phyloP scores from a whole-genome alignment of 2,888 invertebrate genomes.

The Lingula anatina region DNA sequence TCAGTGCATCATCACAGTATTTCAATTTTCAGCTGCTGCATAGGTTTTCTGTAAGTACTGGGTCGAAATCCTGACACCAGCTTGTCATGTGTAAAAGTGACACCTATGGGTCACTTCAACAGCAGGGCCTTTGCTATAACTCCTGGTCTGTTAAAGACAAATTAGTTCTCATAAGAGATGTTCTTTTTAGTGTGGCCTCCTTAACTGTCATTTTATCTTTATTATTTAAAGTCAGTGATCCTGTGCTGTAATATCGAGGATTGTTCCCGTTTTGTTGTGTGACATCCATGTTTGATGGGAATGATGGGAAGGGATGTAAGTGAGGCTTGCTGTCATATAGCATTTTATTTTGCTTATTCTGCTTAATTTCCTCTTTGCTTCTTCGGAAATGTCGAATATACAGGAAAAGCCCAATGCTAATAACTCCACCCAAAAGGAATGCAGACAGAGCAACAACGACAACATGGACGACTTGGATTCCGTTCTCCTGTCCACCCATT shows the following conservation, averaged over 20 bases:
- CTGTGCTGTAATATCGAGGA: constrained; percentile 9
- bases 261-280: constrained; percentile 6
- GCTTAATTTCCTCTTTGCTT: constrained; percentile 7
- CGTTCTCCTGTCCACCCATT: background rate
- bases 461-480: constrained; percentile 16
- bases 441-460: constrained; percentile 22
- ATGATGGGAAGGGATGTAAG: constrained; percentile 7
- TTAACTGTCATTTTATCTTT: constrained; percentile 20
- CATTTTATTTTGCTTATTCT: constrained; percentile 7
- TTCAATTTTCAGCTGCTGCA: too few relatives aligned
- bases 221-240: constrained; percentile 12
- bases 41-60: too few relatives aligned
- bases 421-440: constrained; percentile 22
- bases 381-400: constrained; percentile 15
- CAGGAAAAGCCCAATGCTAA: constrained; percentile 20
- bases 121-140: too few relatives aligned
- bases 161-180: constrained; percentile 9
- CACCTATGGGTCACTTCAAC: too few relatives aligned
- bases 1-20: too few relatives aligned
- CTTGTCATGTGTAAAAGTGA: too few relatives aligned
- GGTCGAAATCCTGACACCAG: too few relatives aligned
- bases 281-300: constrained; percentile 11
- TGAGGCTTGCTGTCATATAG: constrained; percentile 2
- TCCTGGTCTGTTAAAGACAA: too few relatives aligned
- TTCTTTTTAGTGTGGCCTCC: constrained; percentile 18